A percentile compares a stretch with the other conserved stretches of the same genome.
phyloP scores from a whole-genome alignment of 2,797 vertebrate species.

The Oophaga sylvatica region DNA sequence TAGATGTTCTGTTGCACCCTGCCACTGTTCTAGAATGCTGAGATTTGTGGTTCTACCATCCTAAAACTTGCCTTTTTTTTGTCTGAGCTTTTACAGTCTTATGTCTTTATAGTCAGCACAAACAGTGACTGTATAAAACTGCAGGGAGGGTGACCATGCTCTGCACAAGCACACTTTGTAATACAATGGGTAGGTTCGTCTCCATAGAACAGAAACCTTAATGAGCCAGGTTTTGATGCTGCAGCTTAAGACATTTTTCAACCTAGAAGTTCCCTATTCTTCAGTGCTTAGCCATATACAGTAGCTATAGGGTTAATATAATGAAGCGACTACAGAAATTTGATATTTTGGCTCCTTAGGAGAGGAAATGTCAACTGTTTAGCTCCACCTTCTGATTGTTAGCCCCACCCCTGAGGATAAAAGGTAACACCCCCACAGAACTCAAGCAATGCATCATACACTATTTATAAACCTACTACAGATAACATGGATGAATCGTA shows the following conservation, averaged over 20 bases:
- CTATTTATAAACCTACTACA: constrained; percentile 58
- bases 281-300: constrained; percentile 12
- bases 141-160: not conserved
- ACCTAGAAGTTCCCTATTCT: not conserved
- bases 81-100: not conserved
- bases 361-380: not conserved
- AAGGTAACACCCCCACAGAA: constrained; percentile 28
- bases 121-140: not conserved
- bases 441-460: constrained; percentile 22
- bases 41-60: not conserved
- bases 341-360: not conserved
- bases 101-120: not conserved
- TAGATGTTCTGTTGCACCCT: not conserved
- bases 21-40: not conserved
- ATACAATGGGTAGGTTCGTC: not conserved
- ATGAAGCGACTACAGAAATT: not conserved
- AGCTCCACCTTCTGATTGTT: constrained; percentile 4
- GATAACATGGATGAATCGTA: constrained; percentile 37
- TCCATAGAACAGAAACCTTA: not conserved
- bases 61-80: not conserved
- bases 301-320: constrained; percentile 3
- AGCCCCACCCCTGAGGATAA: constrained; percentile 19
- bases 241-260: not conserved
- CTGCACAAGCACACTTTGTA: constrained; percentile 37
- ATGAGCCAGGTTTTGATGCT: not conserved